Evolutionary conservation across 2,888 invertebrate species (phyloP), one percentile per base, ranked within the genome.

Genomic region (Nebria salina): DNA sequence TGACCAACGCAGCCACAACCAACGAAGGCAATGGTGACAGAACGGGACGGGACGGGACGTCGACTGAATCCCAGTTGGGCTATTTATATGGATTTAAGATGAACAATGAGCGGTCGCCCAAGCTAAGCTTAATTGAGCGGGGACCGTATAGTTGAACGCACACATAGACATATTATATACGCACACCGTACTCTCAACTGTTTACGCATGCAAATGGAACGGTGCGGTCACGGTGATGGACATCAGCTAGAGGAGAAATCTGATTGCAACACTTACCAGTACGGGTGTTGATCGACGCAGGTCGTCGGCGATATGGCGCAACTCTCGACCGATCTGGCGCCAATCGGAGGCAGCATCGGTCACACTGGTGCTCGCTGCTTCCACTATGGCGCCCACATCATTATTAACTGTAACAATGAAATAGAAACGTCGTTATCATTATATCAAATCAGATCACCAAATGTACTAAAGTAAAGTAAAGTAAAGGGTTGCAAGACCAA

Each of bases 31-130:
- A 85, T 85, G 64, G 65, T 64, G 83, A 82, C 83, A 84, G 84
- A 85, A 83, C 54, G 54, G 54, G 54, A 54, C 83, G 85, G 84
- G 85, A 83, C 54, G 54, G 54, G 54, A 54, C 54, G 83, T 83
- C 85, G 43, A n/a, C 42, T 20, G n/a, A 86, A 87, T 88, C 88
- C 88, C 88, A 86, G 86, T 86, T 87, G 88, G 87, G 86, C 86
- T 88, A 88, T 89, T 88, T 88, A 88, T 87, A 86, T 86, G 88
- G 88, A 88, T 88, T 88, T 88, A 88, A 88, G 89, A 88, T 86
- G 87, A 86, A 87, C 87, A 86, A 86, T 86, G 85, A 83, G 83
- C 83, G 84, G 84, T 85, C 42, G 75, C 84, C 86, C 84, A 84
- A 86, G 86, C 86, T 86, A 85, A 86, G 87, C 87, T 87, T 87